phyloP scores from a whole-genome alignment of 2,888 invertebrate species.

The Phasia obesa region DNA sequence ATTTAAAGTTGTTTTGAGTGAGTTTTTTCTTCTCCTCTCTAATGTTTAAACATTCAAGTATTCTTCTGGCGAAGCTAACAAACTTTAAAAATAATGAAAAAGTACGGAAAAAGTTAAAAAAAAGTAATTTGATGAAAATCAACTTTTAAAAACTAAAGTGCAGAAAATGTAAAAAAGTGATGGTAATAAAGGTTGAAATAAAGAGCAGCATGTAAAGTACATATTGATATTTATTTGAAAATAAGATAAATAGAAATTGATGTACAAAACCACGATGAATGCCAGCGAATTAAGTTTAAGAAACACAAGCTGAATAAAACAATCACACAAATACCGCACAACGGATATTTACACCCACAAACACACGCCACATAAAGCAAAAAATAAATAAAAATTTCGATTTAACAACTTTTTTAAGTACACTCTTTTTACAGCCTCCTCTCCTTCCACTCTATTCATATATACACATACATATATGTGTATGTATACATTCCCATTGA shows the following conservation, averaged over 20 bases:
- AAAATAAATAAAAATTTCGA: neutral
- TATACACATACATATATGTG: neutral
- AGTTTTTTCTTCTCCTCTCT: neutral
- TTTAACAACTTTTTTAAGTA: neutral
- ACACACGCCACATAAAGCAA: neutral
- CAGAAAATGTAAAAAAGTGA: slow-evolving; percentile 3
- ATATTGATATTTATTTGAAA: slow-evolving; percentile 32
- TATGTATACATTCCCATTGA: neutral
- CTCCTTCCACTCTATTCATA: no score
- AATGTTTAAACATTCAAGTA: slow-evolving; percentile 18
- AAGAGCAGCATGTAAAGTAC: slow-evolving; percentile 42
- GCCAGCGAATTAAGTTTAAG: slow-evolving; percentile 10
- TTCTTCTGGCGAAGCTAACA: slow-evolving; percentile 12
- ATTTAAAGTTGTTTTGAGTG: slow-evolving; percentile 48
- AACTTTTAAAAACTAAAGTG: slow-evolving; percentile 51
- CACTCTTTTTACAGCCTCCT: neutral
- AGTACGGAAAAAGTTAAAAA: slow-evolving; percentile 7
- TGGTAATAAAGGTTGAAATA: slow-evolving; percentile 32
- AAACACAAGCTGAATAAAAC: slow-evolving; percentile 2
- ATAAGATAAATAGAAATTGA: slow-evolving; percentile 16
- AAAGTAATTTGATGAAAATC: slow-evolving; percentile 18
- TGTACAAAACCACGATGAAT: neutral
- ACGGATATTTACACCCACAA: slow-evolving; percentile 15
- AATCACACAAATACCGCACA: neutral
- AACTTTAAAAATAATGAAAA: slow-evolving; percentile 33